These are phyloP conservation scores for Cynopterus sphinx DNA, from an alignment of 2,797 vertebrate genomes.

Conservation along the genomic window DNA sequence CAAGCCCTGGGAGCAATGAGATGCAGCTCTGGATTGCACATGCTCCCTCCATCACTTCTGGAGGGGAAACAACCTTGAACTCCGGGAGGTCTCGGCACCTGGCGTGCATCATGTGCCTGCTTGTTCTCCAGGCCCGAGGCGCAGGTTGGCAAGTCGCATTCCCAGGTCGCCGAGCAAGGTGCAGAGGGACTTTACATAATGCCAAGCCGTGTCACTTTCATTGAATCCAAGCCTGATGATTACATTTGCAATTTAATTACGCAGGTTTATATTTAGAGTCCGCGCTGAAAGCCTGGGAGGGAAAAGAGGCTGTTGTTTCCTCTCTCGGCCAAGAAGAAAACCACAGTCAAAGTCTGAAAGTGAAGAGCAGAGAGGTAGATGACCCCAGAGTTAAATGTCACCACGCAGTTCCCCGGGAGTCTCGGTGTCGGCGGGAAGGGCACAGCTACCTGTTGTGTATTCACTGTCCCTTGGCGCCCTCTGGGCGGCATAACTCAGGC, in stretches of 20 bases:
- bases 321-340: background rate
- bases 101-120: accelerated
- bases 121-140: background rate
- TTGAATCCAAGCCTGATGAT: slow-evolving; percentile 59
- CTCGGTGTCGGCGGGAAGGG: background rate
- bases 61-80: background rate
- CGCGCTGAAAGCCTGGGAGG: background rate
- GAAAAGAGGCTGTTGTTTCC: background rate
- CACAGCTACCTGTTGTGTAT: background rate
- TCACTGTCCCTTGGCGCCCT: background rate
- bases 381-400: background rate
- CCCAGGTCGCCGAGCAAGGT: accelerated
- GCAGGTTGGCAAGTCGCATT: accelerated
- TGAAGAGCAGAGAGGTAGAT: background rate
- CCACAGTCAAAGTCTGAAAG: background rate
- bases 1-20: too few relatives aligned
- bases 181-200: background rate
- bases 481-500: too few relatives aligned
- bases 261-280: slow-evolving; percentile 61
- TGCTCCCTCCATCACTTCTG: background rate
- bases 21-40: accelerated
- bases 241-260: slow-evolving; percentile 76
- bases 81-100: accelerated
- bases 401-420: too few relatives aligned
- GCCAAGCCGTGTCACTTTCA: background rate